phyloP scores from a whole-genome alignment of 1,140 invertebrate species.

The Ooceraea biroi region DNA sequence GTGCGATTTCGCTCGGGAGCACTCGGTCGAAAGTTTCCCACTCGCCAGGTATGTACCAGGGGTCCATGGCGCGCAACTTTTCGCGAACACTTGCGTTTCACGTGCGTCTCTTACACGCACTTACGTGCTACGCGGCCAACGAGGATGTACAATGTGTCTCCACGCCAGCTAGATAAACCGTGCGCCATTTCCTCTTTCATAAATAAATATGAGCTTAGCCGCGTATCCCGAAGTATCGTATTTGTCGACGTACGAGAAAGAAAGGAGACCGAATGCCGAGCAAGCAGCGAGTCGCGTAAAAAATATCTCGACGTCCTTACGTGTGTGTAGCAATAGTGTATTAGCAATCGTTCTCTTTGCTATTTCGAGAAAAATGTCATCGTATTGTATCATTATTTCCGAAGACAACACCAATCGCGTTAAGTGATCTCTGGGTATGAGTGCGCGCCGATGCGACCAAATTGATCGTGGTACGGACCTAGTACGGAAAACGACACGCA shows the following conservation, averaged over 20 bases:
- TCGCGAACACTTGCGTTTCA: conserved; percentile 40
- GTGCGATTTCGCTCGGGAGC: conserved; percentile 66
- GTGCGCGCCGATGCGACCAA: not conserved
- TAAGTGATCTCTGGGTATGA: not conserved
- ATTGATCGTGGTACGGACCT: conserved; percentile 19
- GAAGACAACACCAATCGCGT: not conserved
- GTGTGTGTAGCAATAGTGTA: not conserved
- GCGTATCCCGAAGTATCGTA: conserved; percentile 37
- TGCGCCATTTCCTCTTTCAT: conserved; percentile 68
- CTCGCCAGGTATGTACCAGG: conserved; percentile 16
- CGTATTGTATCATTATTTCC: not conserved
- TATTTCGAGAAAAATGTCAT: not conserved
- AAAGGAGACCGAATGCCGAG: conserved; percentile 39
- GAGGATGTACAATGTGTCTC: conserved; percentile 48
- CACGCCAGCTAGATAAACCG: conserved; percentile 33
- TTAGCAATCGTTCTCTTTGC: not conserved
- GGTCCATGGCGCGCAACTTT: conserved; percentile 55
- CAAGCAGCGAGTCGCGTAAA: conserved; percentile 33
- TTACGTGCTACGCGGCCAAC: not conserved
- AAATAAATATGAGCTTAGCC: conserved; percentile 73
- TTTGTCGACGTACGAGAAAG: conserved; percentile 65
- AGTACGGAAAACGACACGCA: conserved; percentile 46
- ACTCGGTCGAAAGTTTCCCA: conserved; percentile 40
- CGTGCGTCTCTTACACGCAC: conserved; percentile 19
- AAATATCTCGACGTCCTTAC: conserved; percentile 31